Evolutionary conservation across 2,113 vertebrate genomes (phyloP).

Genomic region (Nothobranchius kuhntae): DNA sequence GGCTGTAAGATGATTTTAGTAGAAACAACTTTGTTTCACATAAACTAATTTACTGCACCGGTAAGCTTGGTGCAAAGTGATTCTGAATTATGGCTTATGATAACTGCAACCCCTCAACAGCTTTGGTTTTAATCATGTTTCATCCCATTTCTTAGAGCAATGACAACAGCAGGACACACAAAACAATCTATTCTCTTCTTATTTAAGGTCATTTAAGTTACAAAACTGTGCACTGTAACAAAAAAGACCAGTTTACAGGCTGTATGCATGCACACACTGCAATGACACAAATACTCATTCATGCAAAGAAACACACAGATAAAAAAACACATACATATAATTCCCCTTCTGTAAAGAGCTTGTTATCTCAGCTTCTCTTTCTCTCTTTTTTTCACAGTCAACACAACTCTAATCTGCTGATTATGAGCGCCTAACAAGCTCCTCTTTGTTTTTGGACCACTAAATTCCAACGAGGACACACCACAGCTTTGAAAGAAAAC

Average conservation of each 20-base stretch:
- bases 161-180: too few species aligned
- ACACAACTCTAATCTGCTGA: slow-evolving; percentile 78
- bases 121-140: too few species aligned
- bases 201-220: not conserved
- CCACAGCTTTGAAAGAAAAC: slow-evolving; percentile 38
- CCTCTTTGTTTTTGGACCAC: slow-evolving; percentile 81
- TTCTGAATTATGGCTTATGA: too few species aligned
- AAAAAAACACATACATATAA: slow-evolving; percentile 26
- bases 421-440: slow-evolving; percentile 83
- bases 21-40: too few species aligned
- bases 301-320: slow-evolving; percentile 26
- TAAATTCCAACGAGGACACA: slow-evolving; percentile 76
- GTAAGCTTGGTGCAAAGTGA: too few species aligned
- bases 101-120: too few species aligned
- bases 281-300: slow-evolving; percentile 39
- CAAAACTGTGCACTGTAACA: not conserved
- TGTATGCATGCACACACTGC: not conserved
- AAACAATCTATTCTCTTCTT: too few species aligned
- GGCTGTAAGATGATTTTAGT: too few species aligned
- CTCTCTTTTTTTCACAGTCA: slow-evolving; percentile 35
- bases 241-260: not conserved
- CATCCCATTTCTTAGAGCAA: too few species aligned
- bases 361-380: slow-evolving; percentile 19
- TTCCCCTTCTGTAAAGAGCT: slow-evolving; percentile 18
- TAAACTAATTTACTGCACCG: too few species aligned